These are phyloP conservation scores for Heteromyza rotundicornis DNA, from an alignment of 2,888 invertebrate genomes.

Conservation along the genomic window DNA sequence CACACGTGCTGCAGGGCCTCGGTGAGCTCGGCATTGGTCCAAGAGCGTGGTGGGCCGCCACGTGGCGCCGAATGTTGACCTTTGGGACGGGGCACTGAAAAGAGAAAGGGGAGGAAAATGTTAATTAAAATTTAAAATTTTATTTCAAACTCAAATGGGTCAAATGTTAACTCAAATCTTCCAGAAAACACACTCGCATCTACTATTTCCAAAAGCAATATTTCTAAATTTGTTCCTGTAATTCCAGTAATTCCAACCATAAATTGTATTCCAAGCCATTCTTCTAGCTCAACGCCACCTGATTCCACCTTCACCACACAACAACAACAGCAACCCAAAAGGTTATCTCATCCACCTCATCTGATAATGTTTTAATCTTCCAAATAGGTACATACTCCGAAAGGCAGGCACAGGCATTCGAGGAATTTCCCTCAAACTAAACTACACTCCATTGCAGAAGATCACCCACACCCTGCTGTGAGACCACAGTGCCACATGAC, in stretches of 20 bases:
- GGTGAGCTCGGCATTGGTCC: constrained; percentile 90
- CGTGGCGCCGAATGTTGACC: constrained; percentile 91
- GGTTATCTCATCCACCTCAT: constrained; percentile 54
- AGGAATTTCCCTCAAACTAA: constrained; percentile 9
- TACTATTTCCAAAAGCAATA: too few species aligned
- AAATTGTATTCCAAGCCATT: too few species aligned
- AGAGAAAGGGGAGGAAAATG: constrained; percentile 15
- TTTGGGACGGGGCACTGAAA: constrained; percentile 80
- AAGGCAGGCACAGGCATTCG: neutral
- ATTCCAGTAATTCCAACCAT: too few species aligned
- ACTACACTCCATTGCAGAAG: neutral
- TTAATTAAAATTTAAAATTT: too few species aligned
- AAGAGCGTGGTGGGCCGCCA: constrained; percentile 88
- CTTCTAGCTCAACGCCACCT: constrained; percentile 37
- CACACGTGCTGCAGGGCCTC: constrained; percentile 92
- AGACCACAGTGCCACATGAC: too few species aligned
- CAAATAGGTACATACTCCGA: constrained; percentile 31
- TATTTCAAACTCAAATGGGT: too few species aligned
- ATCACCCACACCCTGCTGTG: constrained; percentile 53
- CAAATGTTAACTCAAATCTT: too few species aligned
- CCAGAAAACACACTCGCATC: too few species aligned
- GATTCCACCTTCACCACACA: constrained; percentile 36
- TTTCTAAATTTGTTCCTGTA: too few species aligned
- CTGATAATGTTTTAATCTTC: constrained; percentile 63
- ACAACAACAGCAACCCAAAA: constrained; percentile 38